Evolutionary conservation across 2,797 vertebrate species (phyloP), one percentile per base, ranked within the genome.

Genomic region (Cuniculus paca): DNA sequence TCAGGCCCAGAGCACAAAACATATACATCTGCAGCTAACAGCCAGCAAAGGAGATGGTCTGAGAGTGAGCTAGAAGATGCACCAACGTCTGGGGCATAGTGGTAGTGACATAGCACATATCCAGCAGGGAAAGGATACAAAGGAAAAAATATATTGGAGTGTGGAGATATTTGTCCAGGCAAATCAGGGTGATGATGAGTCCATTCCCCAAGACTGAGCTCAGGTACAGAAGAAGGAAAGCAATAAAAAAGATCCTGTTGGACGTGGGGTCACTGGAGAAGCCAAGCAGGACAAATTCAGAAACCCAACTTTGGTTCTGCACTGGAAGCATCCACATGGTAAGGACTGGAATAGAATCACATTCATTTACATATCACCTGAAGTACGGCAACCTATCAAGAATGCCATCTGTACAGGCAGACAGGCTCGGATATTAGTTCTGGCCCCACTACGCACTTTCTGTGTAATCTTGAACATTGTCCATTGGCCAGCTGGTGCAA

Each of bases 141-240:
- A 98, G 97, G 63, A 98, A 98, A 90, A 98, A 98, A 70, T 98
- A 98, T 98, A 98, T 98, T 48, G 98, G 97, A 0, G 82, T 97
- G 78, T 97, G 97, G 34, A 98, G 95, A 7, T 58, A 90, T 1
- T 39, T 60, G 54, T 98, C 98, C 65, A 95, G 54, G 42, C n/a
- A 82, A 75, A 94, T 84, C 24, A 98, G 63, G 24, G 39, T 45
- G 72, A 97, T n/a, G 36, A 98, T 97, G 65, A 96, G 93, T 13
- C 93, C 95, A 31, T 98, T 98, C 81, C 96, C 96, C 60, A 97
- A 78, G 14, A 98, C 60, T 19, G 98, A 97, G 72, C 97, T 93
- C n/a, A 98, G 45, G 72, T 98, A 98, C 26, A 98, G 82, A 36
- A 88, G 61, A 50, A 98, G 65, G 24, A 98, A 97, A 19, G 34